Base-by-base conservation (phyloP, 2,888 invertebrate genomes). In the Sialis fuliginosa region DNA sequence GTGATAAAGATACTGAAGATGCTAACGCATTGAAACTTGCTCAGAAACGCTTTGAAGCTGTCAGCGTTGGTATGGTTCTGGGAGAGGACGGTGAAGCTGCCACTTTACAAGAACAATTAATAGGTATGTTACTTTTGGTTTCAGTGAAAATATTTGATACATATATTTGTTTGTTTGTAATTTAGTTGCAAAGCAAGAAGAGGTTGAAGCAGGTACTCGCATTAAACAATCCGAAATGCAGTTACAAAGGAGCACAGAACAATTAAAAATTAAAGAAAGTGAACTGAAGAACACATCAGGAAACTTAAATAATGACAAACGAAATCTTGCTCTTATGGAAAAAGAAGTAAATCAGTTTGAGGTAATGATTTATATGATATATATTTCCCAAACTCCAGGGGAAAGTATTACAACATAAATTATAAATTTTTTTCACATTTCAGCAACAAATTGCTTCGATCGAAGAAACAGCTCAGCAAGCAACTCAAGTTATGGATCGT, bases 71-170 rank as follows among this genome's bases (percentile, higher is more conserved):
- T 7, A 70, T 85, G 55, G 75, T 83, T 39, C 79, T 84, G 45
- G 83, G 80, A 53, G 84, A 80, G 12, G 77, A 79, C 50, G 89
- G 89, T 1, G 74, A 78, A 57, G 79, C 86, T 6, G 83, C 85
- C 34, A 86, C 93, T 0, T 69, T 96, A 46, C 87, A 89, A 60
- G 88, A 91, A 53, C 92, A 92, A 61, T 72, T 95, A 13, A 91
- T 91, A 62, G 76, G 83, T 83, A 58, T 58, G 62, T 56, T 43
- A 9, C 8, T 35, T 35, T 35, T 9, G n/a, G n/a, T 1, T 7
- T 10, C 37, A 4, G n/a, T 35, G n/a, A 9, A 9, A 9, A 35
- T 35, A 35, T 35, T 8, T 35, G 2, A 35, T 35, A 35, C n/a
- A n/a, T 8, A 34, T 42, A 6, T 6, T 33, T 7, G 42, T 45